A percentile compares a stretch with the other conserved stretches of the same genome.
Evolutionary conservation across 2,888 invertebrate species (phyloP).

Genomic region (Steromphala cineraria): DNA sequence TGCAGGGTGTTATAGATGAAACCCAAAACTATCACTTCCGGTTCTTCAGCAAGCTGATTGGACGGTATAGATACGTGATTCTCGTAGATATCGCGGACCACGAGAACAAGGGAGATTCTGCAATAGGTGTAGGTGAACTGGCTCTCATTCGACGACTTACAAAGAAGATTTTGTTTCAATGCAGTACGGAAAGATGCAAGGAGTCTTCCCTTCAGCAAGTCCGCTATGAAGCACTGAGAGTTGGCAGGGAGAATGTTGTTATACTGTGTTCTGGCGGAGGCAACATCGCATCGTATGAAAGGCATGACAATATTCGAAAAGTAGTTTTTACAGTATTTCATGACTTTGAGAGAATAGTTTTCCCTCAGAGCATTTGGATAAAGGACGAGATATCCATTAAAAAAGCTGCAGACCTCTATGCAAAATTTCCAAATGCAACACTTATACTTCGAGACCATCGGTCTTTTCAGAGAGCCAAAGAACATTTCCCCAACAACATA

Average conservation of each 20-base stretch:
- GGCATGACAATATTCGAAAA: neutral
- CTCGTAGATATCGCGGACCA: slow-evolving; percentile 38
- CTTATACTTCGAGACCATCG: slow-evolving; percentile 14
- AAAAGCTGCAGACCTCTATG: neutral
- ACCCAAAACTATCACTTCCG: slow-evolving; percentile 19
- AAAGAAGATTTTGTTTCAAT: slow-evolving; percentile 25
- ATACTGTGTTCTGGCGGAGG: slow-evolving; percentile 15
- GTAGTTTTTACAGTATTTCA: neutral
- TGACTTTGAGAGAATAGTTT: slow-evolving; percentile 9
- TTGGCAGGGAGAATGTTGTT: slow-evolving; percentile 7
- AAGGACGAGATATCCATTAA: neutral
- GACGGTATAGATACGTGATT: slow-evolving; percentile 32
- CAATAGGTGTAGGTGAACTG: slow-evolving; percentile 40
- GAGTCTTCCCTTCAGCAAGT: neutral
- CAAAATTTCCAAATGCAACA: neutral
- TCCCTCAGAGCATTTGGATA: slow-evolving; percentile 20
- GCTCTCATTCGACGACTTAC: slow-evolving; percentile 25
- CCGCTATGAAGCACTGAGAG: neutral
- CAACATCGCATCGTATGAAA: slow-evolving; percentile 6
- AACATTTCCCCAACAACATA: neutral
- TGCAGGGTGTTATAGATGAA: slow-evolving; percentile 25
- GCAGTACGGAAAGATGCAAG: neutral
- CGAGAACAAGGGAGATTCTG: slow-evolving; percentile 48
- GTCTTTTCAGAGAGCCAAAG: slow-evolving; percentile 10
- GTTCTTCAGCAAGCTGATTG: slow-evolving; percentile 20